Evolutionary conservation across 2,113 vertebrate species (phyloP).

Genomic region (Axis porcinus): DNA sequence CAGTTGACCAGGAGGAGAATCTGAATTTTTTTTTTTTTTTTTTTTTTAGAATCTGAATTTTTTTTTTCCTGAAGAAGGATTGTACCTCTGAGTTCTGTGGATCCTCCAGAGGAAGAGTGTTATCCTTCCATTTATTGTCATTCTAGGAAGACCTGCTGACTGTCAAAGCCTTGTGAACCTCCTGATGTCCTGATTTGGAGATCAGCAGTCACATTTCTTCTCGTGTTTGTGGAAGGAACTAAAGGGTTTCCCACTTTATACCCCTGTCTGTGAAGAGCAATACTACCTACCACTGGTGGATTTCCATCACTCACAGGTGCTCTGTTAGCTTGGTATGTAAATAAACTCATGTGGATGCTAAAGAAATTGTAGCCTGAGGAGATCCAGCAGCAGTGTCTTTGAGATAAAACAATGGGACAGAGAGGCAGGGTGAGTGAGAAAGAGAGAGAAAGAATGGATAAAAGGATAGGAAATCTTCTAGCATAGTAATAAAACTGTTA

Average conservation of each 20-base stretch:
- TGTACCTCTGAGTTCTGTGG: not conserved
- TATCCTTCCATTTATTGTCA: fast-evolving
- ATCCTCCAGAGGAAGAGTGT: not conserved
- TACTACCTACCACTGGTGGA: not conserved
- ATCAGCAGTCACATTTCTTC: not conserved
- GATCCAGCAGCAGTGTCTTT: not conserved
- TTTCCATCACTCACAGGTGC: not conserved
- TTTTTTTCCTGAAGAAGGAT: not conserved
- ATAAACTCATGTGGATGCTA: not conserved
- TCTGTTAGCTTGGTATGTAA: not conserved
- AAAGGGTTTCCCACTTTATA: not conserved
- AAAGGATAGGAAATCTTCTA: not conserved
- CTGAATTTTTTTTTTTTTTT: not conserved
- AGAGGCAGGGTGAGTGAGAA: not conserved
- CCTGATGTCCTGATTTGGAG: not conserved
- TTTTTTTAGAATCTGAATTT: not conserved
- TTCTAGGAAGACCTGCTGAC: not conserved
- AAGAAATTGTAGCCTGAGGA: not conserved
- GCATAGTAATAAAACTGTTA: not conserved
- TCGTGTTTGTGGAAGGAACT: not conserved
- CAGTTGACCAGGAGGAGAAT: not conserved
- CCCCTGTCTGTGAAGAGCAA: not conserved
- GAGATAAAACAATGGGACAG: not conserved
- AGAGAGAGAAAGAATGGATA: not conserved
- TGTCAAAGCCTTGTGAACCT: not conserved